These are phyloP conservation scores for Formica selysi DNA, from an alignment of 1,140 invertebrate species.

Conservation along the genomic window DNA sequence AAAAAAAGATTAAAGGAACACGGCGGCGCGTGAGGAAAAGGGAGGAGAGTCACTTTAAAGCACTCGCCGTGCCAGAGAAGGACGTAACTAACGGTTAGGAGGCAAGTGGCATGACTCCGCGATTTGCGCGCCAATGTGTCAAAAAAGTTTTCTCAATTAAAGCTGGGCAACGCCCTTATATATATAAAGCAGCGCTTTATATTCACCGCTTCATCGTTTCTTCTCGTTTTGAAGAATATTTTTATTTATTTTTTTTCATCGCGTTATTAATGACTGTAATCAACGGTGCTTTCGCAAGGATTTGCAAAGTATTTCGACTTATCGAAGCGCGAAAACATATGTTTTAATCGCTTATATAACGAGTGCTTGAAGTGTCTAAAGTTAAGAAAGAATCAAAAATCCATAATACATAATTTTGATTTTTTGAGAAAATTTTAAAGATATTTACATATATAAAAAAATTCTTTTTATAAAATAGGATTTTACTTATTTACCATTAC, in stretches of 20 bases:
- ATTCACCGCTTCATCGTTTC: slow-evolving; percentile 18
- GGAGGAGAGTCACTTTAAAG: slow-evolving; percentile 37
- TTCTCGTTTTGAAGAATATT: slow-evolving; percentile 28
- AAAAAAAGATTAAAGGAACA: slow-evolving; percentile 60
- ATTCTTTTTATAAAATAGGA: no score
- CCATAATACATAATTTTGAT: background rate
- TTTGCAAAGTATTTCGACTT: background rate
- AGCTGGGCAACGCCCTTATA: slow-evolving; percentile 7
- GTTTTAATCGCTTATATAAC: background rate
- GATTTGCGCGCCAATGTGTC: slow-evolving; percentile 58
- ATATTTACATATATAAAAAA: background rate
- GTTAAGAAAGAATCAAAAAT: background rate
- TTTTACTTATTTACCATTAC: no score
- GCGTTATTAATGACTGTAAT: slow-evolving; percentile 17
- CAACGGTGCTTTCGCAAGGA: background rate
- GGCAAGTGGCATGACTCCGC: slow-evolving; percentile 66
- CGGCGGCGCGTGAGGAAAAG: background rate
- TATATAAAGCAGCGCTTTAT: background rate
- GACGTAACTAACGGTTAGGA: slow-evolving; percentile 38
- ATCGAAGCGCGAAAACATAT: background rate
- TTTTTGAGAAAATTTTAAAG: background rate
- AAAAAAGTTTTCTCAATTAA: slow-evolving; percentile 71
- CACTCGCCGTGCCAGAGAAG: slow-evolving; percentile 4
- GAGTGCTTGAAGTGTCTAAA: background rate
- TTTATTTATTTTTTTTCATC: background rate